A percentile compares a stretch with the other conserved stretches of the same genome.
Evolutionary conservation across 2,888 invertebrate genomes (phyloP).

Genomic region (Acanthosepion esculentum): DNA sequence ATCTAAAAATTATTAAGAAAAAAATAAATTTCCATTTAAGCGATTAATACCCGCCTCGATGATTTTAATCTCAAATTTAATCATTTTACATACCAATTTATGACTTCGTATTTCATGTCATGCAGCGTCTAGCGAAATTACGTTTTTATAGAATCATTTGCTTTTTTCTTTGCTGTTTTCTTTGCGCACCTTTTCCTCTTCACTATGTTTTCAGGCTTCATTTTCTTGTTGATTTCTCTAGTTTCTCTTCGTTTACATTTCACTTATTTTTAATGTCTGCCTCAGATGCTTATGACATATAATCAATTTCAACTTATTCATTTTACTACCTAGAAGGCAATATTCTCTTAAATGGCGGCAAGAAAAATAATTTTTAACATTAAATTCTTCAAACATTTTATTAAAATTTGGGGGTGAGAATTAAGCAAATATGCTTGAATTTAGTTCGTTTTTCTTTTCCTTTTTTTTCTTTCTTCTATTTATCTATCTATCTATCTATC

Average conservation of each 20-base stretch:
- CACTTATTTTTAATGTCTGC: neutral
- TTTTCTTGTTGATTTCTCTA: neutral
- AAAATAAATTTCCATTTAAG: neutral
- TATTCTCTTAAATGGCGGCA: neutral
- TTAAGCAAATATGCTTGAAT: neutral
- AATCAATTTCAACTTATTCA: slow-evolving; percentile 33
- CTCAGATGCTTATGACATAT: neutral
- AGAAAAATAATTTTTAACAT: neutral
- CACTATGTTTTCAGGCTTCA: neutral
- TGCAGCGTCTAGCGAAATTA: neutral
- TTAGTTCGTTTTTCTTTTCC: neutral
- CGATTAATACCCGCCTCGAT: neutral
- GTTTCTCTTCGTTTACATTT: neutral
- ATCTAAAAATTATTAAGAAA: too few species aligned
- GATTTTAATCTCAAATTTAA: neutral
- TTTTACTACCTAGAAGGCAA: neutral
- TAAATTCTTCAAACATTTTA: neutral
- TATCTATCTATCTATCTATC: neutral
- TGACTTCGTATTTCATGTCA: neutral
- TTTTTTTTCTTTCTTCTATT: neutral
- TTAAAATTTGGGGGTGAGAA: neutral
- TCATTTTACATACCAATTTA: neutral
- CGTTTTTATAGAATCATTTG: neutral
- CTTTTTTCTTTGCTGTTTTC: neutral
- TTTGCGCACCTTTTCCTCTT: neutral